Conservation (phyloP, 2,888 invertebrate species). For the Tiliacea aurago region DNA sequence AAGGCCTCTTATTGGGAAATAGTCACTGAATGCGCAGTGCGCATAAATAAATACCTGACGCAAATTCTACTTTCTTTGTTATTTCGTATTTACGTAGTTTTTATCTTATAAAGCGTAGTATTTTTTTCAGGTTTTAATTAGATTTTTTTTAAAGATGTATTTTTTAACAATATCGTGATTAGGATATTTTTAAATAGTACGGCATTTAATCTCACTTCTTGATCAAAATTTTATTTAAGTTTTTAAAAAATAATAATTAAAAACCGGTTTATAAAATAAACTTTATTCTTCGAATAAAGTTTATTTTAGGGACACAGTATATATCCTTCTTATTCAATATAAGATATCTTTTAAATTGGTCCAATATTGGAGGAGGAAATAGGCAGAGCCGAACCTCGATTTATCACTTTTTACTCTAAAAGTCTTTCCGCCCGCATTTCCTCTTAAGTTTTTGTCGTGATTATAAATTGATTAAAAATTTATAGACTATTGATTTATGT, state of each 20-base stretch:
- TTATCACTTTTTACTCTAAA: no score
- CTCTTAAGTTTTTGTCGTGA: no score
- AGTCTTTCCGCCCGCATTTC: no score
- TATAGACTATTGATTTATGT: no score
- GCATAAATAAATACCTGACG: conserved; percentile 7
- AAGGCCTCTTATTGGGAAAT: conserved; percentile 3
- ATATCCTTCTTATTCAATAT: no score
- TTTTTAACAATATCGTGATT: neutral
- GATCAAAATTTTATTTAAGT: neutral
- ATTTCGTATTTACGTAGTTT: neutral
- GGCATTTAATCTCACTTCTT: neutral
- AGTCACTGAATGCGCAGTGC: conserved; percentile 30
- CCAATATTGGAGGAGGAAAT: no score
- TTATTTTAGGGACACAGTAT: no score
- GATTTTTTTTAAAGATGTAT: neutral
- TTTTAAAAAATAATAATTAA: neutral
- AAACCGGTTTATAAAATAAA: neutral
- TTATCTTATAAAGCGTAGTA: neutral
- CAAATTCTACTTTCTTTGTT: neutral
- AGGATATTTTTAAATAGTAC: neutral
- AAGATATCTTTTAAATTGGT: no score
- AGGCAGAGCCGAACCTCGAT: no score
- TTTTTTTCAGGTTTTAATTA: neutral
- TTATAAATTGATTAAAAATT: no score
- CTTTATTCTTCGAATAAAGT: no score